These are phyloP conservation scores for Neria commutata DNA, from an alignment of 2,888 invertebrate genomes.

Conservation along the genomic window DNA sequence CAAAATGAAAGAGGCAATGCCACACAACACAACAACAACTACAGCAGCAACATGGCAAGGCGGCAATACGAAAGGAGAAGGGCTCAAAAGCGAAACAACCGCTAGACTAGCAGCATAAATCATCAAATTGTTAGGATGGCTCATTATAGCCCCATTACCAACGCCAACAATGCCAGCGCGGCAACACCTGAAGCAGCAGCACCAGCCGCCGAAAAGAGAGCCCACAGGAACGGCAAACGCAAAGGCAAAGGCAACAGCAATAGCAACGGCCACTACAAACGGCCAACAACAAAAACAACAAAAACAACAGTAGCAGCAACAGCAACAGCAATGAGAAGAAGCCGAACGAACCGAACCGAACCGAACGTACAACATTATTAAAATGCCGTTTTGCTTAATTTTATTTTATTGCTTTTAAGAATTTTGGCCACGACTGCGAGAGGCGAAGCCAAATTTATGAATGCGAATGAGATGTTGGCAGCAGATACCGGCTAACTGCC, in stretches of 20 bases:
- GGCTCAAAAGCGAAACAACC: conserved; percentile 39
- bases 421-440: conserved; percentile 47
- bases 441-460: conserved; percentile 52
- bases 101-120: conserved; percentile 52
- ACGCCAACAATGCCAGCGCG: conserved; percentile 32
- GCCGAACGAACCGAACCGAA: not conserved
- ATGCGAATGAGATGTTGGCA: conserved; percentile 49
- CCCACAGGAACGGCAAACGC: too few relatives aligned
- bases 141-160: conserved; percentile 55
- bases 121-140: conserved; percentile 54
- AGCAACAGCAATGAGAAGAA: conserved; percentile 18
- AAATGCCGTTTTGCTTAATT: conserved; percentile 56
- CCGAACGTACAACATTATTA: conserved; percentile 44
- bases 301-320: conserved; percentile 18
- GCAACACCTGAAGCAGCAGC: conserved; percentile 24
- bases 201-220: conserved; percentile 29
- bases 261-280: conserved; percentile 22
- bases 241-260: conserved; percentile 8
- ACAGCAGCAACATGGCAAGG: conserved; percentile 1
- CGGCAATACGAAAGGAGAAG: conserved; percentile 38
- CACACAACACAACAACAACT: conserved; percentile 3
- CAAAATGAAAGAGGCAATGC: conserved; percentile 12
- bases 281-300: conserved; percentile 21
- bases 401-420: conserved; percentile 52
- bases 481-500: conserved; percentile 33